Evolutionary conservation across 2,113 vertebrate genomes (phyloP).

Genomic region (Heterotis niloticus): DNA sequence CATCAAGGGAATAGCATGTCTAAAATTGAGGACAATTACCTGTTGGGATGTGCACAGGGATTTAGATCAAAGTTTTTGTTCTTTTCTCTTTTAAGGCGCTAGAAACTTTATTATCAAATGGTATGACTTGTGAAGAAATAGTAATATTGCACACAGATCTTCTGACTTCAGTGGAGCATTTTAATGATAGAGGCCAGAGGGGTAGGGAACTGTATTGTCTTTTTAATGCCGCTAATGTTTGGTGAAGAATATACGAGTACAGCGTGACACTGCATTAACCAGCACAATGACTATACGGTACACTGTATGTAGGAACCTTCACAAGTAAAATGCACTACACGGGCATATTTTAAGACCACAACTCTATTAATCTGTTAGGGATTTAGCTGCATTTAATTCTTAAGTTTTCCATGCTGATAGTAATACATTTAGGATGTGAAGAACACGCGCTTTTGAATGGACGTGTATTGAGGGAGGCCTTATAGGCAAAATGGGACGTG

Average conservation of each 20-base stretch:
- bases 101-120: background rate
- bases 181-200: background rate
- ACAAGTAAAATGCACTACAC: constrained; percentile 5
- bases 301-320: background rate
- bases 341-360: constrained; percentile 1
- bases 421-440: background rate
- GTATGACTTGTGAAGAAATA: background rate
- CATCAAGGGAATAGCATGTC: no score
- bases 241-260: background rate
- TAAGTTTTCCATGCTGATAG: background rate
- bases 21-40: no score
- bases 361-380: constrained; percentile 11
- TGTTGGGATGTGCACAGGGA: no score
- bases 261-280: background rate
- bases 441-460: background rate
- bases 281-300: background rate
- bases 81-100: background rate
- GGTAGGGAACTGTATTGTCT: background rate
- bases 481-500: background rate
- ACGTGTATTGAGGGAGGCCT: background rate
- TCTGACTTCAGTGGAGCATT: background rate
- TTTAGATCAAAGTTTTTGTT: no score
- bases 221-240: background rate
- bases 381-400: constrained; percentile 7
- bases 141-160: background rate